Base-by-base conservation (phyloP, 2,113 vertebrate species). In the Phrynosoma platyrhinos region DNA sequence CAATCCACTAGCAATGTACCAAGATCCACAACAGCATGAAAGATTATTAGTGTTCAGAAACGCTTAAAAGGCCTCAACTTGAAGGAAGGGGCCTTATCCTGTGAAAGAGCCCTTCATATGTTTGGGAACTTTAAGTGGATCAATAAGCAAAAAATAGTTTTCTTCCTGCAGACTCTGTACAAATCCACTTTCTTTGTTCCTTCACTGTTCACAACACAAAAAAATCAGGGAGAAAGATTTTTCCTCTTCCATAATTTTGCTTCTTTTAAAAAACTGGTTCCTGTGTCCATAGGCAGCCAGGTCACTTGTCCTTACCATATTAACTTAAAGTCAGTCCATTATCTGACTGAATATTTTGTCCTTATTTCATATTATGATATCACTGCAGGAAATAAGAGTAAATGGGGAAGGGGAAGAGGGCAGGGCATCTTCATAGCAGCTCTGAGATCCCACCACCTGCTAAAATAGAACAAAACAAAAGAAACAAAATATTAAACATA, bases 371-470 rank as follows among this genome's bases (percentile, higher is more conserved):
- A 0, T 75, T 0, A 85, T 13, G 94, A 93, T 72, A 91, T 90
- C 94, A 82, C 77, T 21, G 85, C 2, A 84, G 93, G 87, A 52
- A 90, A 95, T 92, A 94, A 1, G 81, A 77, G 40, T n/a, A 75
- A n/a, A 58, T 36, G 23, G 27, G 62, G 25, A 62, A n/a, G 53
- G 62, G 91, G 89, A 55, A 88, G 76, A 88, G 16, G 91, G 89
- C 62, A 88, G 76, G 89, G 16, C 25, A 83, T 95, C 95, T 96
- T 97, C 96, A 98, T 75, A 97, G 87, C 89, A 98, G 89, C 81
- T 98, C 97, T 91, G 97, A 97, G 94, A 98, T 98, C 9, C 97
- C 97, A 90, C 97, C 97, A 91, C 97, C 97, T 96, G 97, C 97
- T 97, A 18, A 88, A 96, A 96, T 23, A 30, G 95, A 77, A 27